These are phyloP conservation scores for Hucho hucho DNA, from an alignment of 2,113 vertebrate genomes.

Conservation along the genomic window DNA sequence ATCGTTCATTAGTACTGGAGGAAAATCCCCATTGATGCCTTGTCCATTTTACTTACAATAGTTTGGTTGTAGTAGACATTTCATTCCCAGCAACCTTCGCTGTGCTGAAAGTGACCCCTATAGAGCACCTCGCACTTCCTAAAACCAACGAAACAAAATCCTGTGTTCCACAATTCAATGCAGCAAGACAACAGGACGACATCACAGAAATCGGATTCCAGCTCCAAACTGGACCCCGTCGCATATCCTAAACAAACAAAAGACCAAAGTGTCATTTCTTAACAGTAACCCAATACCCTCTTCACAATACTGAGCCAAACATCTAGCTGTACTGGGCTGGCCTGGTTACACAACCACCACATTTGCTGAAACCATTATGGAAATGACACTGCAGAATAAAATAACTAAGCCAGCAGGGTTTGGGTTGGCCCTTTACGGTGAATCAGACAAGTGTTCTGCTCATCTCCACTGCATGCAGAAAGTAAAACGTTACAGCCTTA, in stretches of 20 bases:
- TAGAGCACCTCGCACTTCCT: constrained; percentile 4
- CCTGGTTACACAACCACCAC: too few relatives aligned
- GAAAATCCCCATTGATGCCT: neutral
- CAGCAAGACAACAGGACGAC: neutral
- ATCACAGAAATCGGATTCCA: constrained; percentile 92
- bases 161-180: neutral
- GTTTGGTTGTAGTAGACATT: constrained; percentile 36
- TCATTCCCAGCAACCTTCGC: constrained; percentile 37
- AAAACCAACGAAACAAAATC: constrained; percentile 23
- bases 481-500: too few relatives aligned
- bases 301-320: too few relatives aligned
- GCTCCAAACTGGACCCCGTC: constrained; percentile 97
- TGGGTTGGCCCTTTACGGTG: too few relatives aligned
- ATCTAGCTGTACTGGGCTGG: too few relatives aligned
- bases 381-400: too few relatives aligned
- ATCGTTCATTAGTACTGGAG: neutral
- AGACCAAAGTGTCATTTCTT: neutral
- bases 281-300: too few relatives aligned
- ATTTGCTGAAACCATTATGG: too few relatives aligned
- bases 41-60: constrained; percentile 6
- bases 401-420: too few relatives aligned
- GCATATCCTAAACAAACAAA: constrained; percentile 79
- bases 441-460: neutral
- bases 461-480: neutral
- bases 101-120: constrained; percentile 16